phyloP scores from a whole-genome alignment of 2,113 vertebrate genomes.

The Elanus axillaris region DNA sequence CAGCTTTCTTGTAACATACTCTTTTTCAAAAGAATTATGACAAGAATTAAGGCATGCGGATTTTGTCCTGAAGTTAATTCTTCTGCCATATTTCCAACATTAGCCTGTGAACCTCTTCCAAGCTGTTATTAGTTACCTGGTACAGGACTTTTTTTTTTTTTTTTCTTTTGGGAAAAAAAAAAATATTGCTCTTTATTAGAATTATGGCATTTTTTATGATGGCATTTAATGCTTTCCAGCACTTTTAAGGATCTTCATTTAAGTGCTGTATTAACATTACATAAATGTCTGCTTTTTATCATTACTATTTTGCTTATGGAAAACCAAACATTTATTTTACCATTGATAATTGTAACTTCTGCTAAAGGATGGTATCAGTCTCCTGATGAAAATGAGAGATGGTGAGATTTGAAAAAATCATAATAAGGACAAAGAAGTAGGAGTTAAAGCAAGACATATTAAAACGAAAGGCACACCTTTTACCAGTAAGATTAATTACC shows the following conservation, averaged over 20 bases:
- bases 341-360: neutral
- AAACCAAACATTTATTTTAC: neutral
- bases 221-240: neutral
- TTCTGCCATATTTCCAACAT: neutral
- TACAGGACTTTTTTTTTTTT: neutral
- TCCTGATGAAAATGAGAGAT: neutral
- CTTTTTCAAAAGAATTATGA: neutral
- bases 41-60: neutral
- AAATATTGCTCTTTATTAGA: neutral
- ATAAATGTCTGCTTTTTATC: neutral
- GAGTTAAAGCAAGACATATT: neutral
- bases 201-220: neutral
- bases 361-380: neutral
- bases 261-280: neutral
- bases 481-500: neutral
- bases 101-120: neutral
- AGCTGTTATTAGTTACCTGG: neutral
- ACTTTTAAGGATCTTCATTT: neutral
- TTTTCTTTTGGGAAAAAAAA: neutral
- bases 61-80: neutral
- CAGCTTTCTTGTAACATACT: neutral
- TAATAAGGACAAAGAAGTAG: neutral
- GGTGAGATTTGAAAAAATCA: neutral
- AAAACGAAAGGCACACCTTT: neutral
- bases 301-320: neutral